Evolutionary conservation across 2,113 vertebrate genomes (phyloP).

Genomic region (Arothron firmamentum): DNA sequence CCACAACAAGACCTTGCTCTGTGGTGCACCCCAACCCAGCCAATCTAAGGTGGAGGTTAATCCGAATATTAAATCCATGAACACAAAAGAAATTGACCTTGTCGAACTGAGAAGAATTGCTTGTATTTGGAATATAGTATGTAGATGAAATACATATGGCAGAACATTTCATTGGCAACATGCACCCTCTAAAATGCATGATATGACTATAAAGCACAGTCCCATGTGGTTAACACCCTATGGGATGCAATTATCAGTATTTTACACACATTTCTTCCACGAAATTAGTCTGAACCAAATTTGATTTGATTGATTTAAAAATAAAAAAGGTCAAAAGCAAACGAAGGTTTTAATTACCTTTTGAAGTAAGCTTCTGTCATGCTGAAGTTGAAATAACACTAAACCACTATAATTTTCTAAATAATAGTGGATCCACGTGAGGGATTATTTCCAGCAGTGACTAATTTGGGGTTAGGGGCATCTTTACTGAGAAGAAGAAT

Average conservation of each 20-base stretch:
- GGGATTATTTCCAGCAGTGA: conserved; percentile 38
- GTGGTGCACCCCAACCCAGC: conserved; percentile 9
- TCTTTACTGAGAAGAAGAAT: conserved; percentile 40
- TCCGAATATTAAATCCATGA: not conserved
- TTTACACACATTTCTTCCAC: too few species aligned
- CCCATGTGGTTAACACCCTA: too few species aligned
- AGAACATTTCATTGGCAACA: too few species aligned
- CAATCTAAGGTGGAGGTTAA: not conserved
- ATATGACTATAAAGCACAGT: not conserved
- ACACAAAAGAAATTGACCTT: too few species aligned
- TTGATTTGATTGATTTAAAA: too few species aligned
- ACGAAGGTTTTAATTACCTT: too few species aligned
- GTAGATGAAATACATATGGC: too few species aligned
- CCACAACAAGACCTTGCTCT: conserved; percentile 13
- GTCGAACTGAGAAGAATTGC: too few species aligned
- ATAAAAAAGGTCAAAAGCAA: too few species aligned
- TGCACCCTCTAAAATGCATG: not conserved
- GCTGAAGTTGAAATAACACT: conserved; percentile 15
- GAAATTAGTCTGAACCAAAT: too few species aligned
- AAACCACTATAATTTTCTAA: conserved; percentile 17
- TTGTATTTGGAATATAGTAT: too few species aligned
- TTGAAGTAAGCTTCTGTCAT: conserved; percentile 1
- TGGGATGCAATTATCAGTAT: too few species aligned
- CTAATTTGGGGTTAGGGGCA: conserved; percentile 40
- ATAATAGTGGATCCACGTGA: conserved; percentile 2